Evolutionary conservation across 2,888 invertebrate genomes (phyloP).

Genomic region (Epiblema foenella): DNA sequence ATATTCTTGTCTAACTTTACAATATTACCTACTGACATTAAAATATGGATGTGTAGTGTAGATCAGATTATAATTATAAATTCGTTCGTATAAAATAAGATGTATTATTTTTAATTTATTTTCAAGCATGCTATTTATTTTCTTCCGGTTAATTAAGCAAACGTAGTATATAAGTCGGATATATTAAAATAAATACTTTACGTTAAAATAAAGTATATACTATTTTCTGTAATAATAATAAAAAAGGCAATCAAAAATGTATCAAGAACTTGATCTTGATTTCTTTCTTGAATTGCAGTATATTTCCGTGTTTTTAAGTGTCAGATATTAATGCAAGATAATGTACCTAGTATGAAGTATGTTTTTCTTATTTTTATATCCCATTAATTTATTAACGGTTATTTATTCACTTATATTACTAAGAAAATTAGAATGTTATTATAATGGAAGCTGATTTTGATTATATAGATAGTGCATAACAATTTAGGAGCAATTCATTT

Average conservation of each 20-base stretch:
- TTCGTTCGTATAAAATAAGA: neutral
- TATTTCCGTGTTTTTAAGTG: neutral
- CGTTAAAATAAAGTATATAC: neutral
- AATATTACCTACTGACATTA: neutral
- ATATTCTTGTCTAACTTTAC: neutral
- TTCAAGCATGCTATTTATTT: constrained; percentile 18
- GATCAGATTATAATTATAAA: neutral
- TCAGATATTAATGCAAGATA: neutral
- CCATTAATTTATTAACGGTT: neutral
- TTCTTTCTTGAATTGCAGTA: neutral
- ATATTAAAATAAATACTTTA: neutral
- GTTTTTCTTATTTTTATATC: neutral
- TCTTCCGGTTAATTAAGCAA: constrained; percentile 14
- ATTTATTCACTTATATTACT: constrained; percentile 5
- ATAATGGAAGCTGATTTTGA: neutral
- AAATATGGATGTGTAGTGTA: neutral
- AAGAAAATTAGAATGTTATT: neutral
- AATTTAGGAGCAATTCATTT: neutral
- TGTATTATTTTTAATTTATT: constrained; percentile 15
- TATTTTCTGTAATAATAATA: neutral
- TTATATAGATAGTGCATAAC: neutral
- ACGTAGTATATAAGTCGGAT: neutral
- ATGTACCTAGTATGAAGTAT: neutral
- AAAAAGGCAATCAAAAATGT: neutral
- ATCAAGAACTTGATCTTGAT: neutral